Percentiles rank a stretch among this genome's conserved stretches.
Conservation (phyloP, 92 coral and sea anemone species). For the Palythoa grandis region DNA sequence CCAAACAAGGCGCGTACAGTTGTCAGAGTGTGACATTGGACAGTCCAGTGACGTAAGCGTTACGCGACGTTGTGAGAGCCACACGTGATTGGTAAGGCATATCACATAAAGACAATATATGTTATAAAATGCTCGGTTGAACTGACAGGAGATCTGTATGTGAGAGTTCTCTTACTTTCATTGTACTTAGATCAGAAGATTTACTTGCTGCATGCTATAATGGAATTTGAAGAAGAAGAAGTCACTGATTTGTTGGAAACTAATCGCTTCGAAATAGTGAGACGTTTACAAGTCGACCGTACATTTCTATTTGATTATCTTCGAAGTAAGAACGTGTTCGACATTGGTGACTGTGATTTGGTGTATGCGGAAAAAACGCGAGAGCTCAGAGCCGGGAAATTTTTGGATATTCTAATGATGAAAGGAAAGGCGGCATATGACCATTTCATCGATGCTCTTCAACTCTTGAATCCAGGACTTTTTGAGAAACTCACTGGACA, state of each 20-base stretch:
- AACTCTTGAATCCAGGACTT: slow-evolving; percentile 68
- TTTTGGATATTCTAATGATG: slow-evolving; percentile 64
- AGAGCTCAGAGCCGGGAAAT: slow-evolving; percentile 66
- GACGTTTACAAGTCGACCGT: slow-evolving; percentile 66
- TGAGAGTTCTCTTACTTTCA: background rate
- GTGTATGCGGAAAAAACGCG: slow-evolving; percentile 71
- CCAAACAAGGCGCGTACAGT: too few relatives aligned
- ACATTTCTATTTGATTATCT: slow-evolving; percentile 74
- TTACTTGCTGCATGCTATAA: background rate
- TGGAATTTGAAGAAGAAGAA: slow-evolving; percentile 49
- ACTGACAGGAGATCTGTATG: background rate
- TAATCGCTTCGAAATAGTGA: slow-evolving; percentile 72
- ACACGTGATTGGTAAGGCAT: slow-evolving; percentile 8
- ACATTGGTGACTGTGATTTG: slow-evolving; percentile 67
- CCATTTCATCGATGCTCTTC: slow-evolving; percentile 68
- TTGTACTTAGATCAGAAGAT: background rate
- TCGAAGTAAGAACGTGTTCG: slow-evolving; percentile 70
- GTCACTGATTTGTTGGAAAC: slow-evolving; percentile 50
- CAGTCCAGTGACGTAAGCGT: slow-evolving; percentile 19
- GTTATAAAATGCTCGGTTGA: background rate
- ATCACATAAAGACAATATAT: background rate
- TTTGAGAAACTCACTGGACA: slow-evolving; percentile 74
- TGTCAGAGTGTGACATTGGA: slow-evolving; percentile 1
- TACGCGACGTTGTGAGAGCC: background rate
- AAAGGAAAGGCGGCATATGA: slow-evolving; percentile 67